A percentile compares a stretch with the other conserved stretches of the same genome.
These are phyloP conservation scores for Sphinx pinastri DNA, from an alignment of 2,888 invertebrate species.

Conservation along the genomic window DNA sequence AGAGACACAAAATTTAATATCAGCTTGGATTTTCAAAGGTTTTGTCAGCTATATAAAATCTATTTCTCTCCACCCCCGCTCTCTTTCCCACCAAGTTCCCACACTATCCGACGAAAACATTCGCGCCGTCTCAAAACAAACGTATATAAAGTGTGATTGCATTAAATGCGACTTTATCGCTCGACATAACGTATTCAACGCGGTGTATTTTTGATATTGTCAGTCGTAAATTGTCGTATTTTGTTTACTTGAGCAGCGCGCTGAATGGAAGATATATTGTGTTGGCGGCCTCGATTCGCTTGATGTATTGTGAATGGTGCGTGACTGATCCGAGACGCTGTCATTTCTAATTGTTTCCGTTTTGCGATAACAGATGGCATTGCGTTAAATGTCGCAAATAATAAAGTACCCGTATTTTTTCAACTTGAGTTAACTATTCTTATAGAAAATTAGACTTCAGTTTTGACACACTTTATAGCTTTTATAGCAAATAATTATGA, in stretches of 20 bases:
- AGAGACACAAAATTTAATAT: too few species aligned
- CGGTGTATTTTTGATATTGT: conserved; percentile 62
- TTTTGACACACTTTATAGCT: too few species aligned
- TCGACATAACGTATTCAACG: conserved; percentile 60
- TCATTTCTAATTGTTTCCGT: not conserved
- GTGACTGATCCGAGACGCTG: conserved; percentile 30
- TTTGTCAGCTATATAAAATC: not conserved
- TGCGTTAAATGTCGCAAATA: not conserved
- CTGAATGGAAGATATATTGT: conserved; percentile 28
- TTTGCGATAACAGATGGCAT: conserved; percentile 18
- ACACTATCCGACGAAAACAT: conserved; percentile 44
- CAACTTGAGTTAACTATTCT: too few species aligned
- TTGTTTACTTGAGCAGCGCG: conserved; percentile 24
- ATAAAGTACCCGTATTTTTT: too few species aligned
- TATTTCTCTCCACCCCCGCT: not conserved
- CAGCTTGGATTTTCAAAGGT: too few species aligned
- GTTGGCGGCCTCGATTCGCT: conserved; percentile 24
- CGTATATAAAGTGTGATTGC: conserved; percentile 78
- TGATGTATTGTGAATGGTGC: conserved; percentile 10
- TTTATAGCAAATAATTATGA: too few species aligned
- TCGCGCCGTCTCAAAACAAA: conserved; percentile 72
- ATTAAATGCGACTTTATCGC: conserved; percentile 80
- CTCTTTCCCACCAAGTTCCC: not conserved
- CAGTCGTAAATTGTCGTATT: conserved; percentile 38
- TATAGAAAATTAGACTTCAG: too few species aligned